Evolutionary conservation across 2,888 invertebrate species (phyloP).

Genomic region (Hyalella azteca): DNA sequence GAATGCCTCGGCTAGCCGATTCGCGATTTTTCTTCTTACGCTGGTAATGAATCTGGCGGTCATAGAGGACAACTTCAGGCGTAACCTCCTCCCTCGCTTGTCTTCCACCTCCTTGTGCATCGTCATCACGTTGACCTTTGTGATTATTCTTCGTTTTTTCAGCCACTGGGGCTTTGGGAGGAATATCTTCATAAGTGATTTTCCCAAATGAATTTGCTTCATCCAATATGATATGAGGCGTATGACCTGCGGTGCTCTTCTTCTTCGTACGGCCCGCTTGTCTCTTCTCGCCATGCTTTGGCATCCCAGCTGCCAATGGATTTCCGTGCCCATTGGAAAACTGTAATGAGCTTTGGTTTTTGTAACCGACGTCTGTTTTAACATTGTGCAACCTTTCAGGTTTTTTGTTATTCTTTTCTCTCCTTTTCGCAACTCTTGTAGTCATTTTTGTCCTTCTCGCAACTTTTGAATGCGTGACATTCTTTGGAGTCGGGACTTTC

Average conservation of each 20-base stretch:
- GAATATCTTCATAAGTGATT: neutral
- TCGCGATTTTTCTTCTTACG: neutral
- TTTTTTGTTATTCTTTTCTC: neutral
- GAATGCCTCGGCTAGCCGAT: neutral
- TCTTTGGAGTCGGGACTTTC: too few species aligned
- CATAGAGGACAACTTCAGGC: neutral
- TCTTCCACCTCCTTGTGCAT: too few species aligned
- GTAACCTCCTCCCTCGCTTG: too few species aligned
- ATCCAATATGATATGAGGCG: neutral
- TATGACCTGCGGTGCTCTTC: neutral
- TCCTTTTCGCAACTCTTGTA: neutral
- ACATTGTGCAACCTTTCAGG: neutral
- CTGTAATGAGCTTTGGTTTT: neutral
- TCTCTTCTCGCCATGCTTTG: neutral
- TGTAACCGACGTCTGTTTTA: neutral
- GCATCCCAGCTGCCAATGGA: neutral
- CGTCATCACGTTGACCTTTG: neutral
- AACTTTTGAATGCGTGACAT: neutral
- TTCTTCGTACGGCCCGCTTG: neutral
- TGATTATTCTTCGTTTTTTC: too few species aligned
- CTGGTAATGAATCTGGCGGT: neutral
- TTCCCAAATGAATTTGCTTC: neutral
- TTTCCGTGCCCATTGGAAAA: neutral
- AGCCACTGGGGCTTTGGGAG: too few species aligned
- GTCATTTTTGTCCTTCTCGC: neutral